Percentiles rank a stretch among this genome's conserved stretches.
Conservation (phyloP, 2,888 invertebrate species). For the Craniophora ligustri region DNA sequence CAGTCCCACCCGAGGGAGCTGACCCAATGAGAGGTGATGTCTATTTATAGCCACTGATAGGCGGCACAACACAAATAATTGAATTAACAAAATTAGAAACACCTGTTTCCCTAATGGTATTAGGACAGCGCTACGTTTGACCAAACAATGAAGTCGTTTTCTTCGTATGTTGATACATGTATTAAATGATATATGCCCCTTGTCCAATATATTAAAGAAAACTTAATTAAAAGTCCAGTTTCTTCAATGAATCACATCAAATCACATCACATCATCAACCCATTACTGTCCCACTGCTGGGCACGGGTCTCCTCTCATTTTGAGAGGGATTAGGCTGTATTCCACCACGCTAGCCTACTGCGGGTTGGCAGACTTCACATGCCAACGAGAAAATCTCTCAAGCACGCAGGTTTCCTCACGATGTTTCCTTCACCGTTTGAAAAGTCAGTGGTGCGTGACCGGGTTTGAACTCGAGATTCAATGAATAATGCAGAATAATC, state of each 20-base stretch:
- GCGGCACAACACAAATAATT: conserved; percentile 38
- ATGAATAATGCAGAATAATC: conserved; percentile 37
- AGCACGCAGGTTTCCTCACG: no score
- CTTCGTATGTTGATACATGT: conserved; percentile 37
- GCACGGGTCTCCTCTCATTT: no score
- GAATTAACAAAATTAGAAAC: conserved; percentile 42
- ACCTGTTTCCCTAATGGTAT: conserved; percentile 42
- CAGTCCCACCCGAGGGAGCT: conserved; percentile 29
- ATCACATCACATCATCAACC: no score
- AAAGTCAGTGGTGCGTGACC: no score
- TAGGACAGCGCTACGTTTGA: conserved; percentile 12
- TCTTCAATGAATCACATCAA: no score
- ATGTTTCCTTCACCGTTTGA: no score
- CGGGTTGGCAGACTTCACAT: no score
- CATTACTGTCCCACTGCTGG: no score
- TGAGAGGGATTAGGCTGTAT: no score
- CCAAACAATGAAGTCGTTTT: conserved; percentile 42
- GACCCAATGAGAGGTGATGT: conserved; percentile 57
- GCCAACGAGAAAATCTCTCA: no score
- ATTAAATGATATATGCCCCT: conserved; percentile 18
- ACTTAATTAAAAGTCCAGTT: conserved; percentile 40
- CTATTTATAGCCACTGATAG: conserved; percentile 57
- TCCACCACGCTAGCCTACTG: no score
- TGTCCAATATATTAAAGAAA: conserved; percentile 31
- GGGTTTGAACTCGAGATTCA: no score